phyloP scores from a whole-genome alignment of 2,113 vertebrate species.

The Acrocephalus arundinaceus region DNA sequence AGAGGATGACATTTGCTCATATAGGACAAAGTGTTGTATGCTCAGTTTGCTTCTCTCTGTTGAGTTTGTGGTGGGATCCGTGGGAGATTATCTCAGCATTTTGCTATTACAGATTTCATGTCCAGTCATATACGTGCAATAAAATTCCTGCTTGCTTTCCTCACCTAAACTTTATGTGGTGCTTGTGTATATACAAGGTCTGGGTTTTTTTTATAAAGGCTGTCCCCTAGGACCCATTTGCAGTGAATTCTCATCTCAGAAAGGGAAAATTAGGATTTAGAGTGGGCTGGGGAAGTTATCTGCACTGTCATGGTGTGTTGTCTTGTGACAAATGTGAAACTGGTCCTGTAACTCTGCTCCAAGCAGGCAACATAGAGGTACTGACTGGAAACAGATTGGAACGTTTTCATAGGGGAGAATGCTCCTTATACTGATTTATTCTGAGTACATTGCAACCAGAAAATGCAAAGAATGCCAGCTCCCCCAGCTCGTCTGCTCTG shows the following conservation, averaged over 20 bases:
- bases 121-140: not conserved
- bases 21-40: not conserved
- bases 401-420: not conserved
- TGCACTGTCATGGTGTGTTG: not conserved
- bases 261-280: not conserved
- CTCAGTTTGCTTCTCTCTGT: not conserved
- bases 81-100: not conserved
- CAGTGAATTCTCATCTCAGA: not conserved
- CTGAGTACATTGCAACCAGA: not conserved
- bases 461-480: not conserved
- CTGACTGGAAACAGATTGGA: not conserved
- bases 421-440: not conserved
- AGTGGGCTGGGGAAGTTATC: not conserved
- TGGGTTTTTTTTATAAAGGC: not conserved
- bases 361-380: not conserved
- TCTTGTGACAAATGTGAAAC: not conserved
- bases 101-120: not conserved
- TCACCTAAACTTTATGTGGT: not conserved
- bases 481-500: fast-evolving
- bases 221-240: not conserved
- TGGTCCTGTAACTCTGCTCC: not conserved
- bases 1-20: not conserved
- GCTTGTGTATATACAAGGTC: not conserved
- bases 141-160: not conserved
- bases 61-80: not conserved